Percentiles rank a stretch among this genome's conserved stretches.
phyloP scores from a whole-genome alignment of 1,140 invertebrate genomes.

The Kradibia gibbosae region DNA sequence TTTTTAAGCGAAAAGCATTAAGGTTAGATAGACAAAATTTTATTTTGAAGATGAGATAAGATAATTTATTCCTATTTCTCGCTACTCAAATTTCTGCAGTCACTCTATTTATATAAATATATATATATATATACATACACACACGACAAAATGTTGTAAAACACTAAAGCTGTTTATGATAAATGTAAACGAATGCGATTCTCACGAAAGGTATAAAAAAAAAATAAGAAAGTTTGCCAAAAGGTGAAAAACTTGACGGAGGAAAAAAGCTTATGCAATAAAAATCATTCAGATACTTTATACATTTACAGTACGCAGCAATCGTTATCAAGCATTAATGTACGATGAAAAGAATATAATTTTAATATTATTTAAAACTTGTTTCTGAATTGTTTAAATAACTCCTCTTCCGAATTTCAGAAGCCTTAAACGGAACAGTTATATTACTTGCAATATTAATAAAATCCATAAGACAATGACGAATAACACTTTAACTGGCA shows the following conservation, averaged over 20 bases:
- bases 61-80: slow-evolving; percentile 45
- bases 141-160: slow-evolving; percentile 33
- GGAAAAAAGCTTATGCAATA: background rate
- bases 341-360: background rate
- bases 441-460: too few relatives aligned
- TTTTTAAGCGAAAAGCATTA: slow-evolving; percentile 26
- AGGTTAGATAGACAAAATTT: slow-evolving; percentile 40
- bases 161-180: slow-evolving; percentile 29
- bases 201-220: slow-evolving; percentile 21
- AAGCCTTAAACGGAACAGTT: too few relatives aligned
- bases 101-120: slow-evolving; percentile 41
- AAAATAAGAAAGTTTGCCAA: background rate
- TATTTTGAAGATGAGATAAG: slow-evolving; percentile 22
- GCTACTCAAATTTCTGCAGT: slow-evolving; percentile 49
- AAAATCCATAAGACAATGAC: too few relatives aligned
- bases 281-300: slow-evolving; percentile 36
- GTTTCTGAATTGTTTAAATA: background rate
- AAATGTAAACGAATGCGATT: slow-evolving; percentile 33
- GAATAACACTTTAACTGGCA: too few relatives aligned
- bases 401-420: too few relatives aligned
- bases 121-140: too few relatives aligned
- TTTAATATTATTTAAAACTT: background rate
- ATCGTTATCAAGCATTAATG: background rate
- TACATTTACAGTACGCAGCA: background rate
- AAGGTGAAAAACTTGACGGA: slow-evolving; percentile 18